phyloP scores from a whole-genome alignment of 2,797 vertebrate genomes.

The Tapirus indicus region DNA sequence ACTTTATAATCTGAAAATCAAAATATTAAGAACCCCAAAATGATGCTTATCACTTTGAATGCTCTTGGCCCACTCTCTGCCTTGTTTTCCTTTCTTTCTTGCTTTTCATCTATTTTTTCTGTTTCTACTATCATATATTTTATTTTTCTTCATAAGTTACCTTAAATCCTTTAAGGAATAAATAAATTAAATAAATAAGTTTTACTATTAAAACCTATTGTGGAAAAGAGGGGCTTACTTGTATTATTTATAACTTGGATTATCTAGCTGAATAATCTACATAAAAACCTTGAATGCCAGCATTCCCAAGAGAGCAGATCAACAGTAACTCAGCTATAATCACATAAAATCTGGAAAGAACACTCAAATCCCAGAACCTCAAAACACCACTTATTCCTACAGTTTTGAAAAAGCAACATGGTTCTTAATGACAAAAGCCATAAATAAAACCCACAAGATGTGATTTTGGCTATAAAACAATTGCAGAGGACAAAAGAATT shows the following conservation, averaged over 20 bases:
- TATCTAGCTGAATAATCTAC: background rate
- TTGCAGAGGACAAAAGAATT: background rate
- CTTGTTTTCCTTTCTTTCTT: background rate
- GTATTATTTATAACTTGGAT: background rate
- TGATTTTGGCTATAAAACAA: background rate
- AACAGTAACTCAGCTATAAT: background rate
- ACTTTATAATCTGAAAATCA: slow-evolving; percentile 11
- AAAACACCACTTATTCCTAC: background rate
- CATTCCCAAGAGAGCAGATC: background rate
- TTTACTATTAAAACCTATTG: background rate
- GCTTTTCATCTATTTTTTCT: background rate
- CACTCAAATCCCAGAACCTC: background rate
- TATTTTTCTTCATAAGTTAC: slow-evolving; percentile 6
- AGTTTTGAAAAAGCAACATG: background rate
- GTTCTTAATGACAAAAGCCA: background rate
- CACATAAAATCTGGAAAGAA: background rate
- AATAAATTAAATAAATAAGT: background rate
- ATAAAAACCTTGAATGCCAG: background rate
- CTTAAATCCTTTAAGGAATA: background rate
- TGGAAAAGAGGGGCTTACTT: background rate
- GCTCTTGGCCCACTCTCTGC: background rate
- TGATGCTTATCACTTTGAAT: background rate
- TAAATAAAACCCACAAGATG: background rate
- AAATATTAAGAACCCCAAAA: background rate
- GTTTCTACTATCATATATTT: background rate